Conservation (phyloP, 2,113 vertebrate species). For the Gymnocephalus cernua region DNA sequence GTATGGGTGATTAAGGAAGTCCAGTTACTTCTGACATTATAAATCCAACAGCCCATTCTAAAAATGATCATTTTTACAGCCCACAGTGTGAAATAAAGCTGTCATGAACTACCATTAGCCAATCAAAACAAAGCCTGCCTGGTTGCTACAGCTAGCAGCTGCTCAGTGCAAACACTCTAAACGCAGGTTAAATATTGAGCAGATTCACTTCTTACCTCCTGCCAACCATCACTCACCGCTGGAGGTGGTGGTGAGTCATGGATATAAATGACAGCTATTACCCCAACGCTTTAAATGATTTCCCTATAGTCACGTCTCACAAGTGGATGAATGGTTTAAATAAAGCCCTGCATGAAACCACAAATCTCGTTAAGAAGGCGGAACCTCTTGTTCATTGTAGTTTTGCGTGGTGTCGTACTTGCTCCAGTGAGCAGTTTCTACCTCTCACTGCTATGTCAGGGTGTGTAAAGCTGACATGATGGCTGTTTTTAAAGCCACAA, state of each 20-base stretch:
- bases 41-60: slow-evolving; percentile 21
- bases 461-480: slow-evolving; percentile 8
- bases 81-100: slow-evolving; percentile 32
- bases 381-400: slow-evolving; percentile 28
- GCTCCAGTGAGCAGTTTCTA: slow-evolving; percentile 4
- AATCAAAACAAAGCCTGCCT: slow-evolving; percentile 58
- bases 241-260: slow-evolving; percentile 66
- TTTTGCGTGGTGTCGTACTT: not conserved
- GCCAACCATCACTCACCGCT: slow-evolving; percentile 51
- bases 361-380: slow-evolving; percentile 51
- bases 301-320: slow-evolving; percentile 38
- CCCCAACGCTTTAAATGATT: slow-evolving; percentile 39
- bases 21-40: slow-evolving; percentile 32
- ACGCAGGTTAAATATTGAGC: slow-evolving; percentile 79
- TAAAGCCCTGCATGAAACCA: slow-evolving; percentile 44
- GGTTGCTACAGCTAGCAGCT: slow-evolving; percentile 55
- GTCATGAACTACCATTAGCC: slow-evolving; percentile 60
- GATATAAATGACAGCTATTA: slow-evolving; percentile 75
- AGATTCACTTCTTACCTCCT: slow-evolving; percentile 44
- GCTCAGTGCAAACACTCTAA: slow-evolving; percentile 64
- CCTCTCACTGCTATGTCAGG: not conserved
- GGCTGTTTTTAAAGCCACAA: slow-evolving; percentile 4
- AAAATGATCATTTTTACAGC: slow-evolving; percentile 36
- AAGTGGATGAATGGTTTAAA: slow-evolving; percentile 59
- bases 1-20: slow-evolving; percentile 20